A percentile compares a stretch with the other conserved stretches of the same genome.
Conservation (phyloP, 2,113 vertebrate species). For the Callipepla californica region DNA sequence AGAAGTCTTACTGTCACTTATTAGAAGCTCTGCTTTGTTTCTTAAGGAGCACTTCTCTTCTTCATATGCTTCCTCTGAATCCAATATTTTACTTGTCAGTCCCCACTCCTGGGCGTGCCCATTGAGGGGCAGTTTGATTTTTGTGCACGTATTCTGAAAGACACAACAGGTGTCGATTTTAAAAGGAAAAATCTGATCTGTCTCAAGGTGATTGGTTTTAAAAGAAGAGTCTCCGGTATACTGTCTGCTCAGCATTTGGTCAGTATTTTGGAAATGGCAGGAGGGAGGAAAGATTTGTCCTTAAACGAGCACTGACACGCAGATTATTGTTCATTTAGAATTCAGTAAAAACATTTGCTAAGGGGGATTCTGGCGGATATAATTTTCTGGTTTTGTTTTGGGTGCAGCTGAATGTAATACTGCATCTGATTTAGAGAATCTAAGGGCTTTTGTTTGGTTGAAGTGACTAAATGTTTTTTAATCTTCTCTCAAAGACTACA, state of each 20-base stretch:
- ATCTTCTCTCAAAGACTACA: not conserved
- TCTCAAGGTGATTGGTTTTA: not conserved
- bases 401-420: not conserved
- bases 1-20: not conserved
- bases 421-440: not conserved
- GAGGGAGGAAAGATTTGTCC: not conserved
- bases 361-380: not conserved
- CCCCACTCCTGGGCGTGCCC: not conserved
- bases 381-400: not conserved
- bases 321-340: not conserved
- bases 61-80: not conserved
- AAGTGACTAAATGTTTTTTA: not conserved
- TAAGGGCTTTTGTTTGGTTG: not conserved
- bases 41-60: not conserved
- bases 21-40: not conserved
- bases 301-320: not conserved
- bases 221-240: not conserved
- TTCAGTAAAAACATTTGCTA: not conserved
- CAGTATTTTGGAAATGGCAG: not conserved
- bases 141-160: not conserved
- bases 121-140: not conserved
- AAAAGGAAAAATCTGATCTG: not conserved
- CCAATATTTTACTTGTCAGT: not conserved
- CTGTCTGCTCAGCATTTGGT: not conserved
- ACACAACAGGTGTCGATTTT: not conserved